Evolutionary conservation across 2,113 vertebrate genomes (phyloP).

Genomic region (Aspiorhynchus laticeps): DNA sequence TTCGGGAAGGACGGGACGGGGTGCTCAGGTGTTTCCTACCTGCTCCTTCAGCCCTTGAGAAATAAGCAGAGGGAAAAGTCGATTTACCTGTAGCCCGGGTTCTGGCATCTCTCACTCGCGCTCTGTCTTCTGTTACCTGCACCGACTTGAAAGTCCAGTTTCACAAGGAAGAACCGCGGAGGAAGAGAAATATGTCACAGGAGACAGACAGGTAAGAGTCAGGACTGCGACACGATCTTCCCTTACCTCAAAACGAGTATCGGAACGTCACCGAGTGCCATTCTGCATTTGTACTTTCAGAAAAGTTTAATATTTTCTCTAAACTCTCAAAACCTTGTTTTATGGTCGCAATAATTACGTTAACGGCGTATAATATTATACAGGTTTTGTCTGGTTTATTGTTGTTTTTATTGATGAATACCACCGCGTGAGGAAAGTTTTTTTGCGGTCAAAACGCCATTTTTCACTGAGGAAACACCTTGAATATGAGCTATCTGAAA

Average conservation of each 20-base stretch:
- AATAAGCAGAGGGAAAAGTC: constrained; percentile 81
- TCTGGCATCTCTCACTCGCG: constrained; percentile 75
- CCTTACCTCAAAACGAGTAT: constrained; percentile 13
- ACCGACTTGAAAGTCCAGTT: constrained; percentile 98
- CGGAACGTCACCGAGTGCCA: constrained; percentile 10
- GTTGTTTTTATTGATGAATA: not conserved
- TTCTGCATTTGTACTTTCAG: not conserved
- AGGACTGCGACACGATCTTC: constrained; percentile 70
- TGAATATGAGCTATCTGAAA: not conserved
- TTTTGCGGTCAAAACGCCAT: constrained; percentile 45
- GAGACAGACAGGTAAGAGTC: constrained; percentile 93
- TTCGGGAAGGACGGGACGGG: constrained; percentile 56
- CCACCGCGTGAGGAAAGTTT: not conserved
- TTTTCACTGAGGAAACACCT: constrained; percentile 18
- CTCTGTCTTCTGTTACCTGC: constrained; percentile 81
- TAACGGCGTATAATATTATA: too few species aligned
- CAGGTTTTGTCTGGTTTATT: not conserved
- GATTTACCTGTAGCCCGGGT: constrained; percentile 85
- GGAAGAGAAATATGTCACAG: constrained; percentile 94
- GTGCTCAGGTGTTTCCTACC: constrained; percentile 62
- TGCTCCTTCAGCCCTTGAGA: constrained; percentile 68
- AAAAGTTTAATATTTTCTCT: not conserved
- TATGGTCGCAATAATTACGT: too few species aligned
- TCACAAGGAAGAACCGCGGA: constrained; percentile 79
- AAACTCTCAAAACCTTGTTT: too few species aligned